These are phyloP conservation scores for Trichonephila clavata DNA, from an alignment of 1,140 invertebrate species.

Conservation along the genomic window DNA sequence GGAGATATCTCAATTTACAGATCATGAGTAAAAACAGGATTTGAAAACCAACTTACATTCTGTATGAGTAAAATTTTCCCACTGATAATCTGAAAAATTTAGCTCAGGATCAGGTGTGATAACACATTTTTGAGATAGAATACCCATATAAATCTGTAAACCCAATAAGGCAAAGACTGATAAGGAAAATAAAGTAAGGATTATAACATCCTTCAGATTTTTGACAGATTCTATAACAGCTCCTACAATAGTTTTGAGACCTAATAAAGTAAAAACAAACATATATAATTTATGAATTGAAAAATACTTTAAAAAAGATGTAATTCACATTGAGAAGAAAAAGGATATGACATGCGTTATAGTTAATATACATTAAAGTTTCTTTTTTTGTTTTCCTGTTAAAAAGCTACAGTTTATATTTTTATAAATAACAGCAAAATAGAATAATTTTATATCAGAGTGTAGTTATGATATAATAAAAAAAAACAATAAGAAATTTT, in stretches of 20 bases:
- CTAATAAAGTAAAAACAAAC: conserved; percentile 82
- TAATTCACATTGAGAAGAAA: too few relatives aligned
- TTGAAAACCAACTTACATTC: conserved; percentile 37
- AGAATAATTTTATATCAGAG: too few relatives aligned
- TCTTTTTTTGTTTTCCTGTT: too few relatives aligned
- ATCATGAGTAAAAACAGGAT: not conserved
- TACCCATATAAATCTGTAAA: conserved; percentile 99
- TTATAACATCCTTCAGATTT: conserved; percentile 99
- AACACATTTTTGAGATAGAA: conserved; percentile 98
- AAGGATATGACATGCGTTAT: too few relatives aligned
- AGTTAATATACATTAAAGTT: too few relatives aligned
- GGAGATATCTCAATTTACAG: not conserved
- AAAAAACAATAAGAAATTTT: too few relatives aligned
- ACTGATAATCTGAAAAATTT: conserved; percentile 86
- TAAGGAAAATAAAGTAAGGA: conserved; percentile 98
- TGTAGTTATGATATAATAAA: too few relatives aligned
- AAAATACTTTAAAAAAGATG: too few relatives aligned
- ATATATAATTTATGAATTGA: too few relatives aligned
- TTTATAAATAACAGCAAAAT: too few relatives aligned
- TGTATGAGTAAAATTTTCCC: conserved; percentile 79
- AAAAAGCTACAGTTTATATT: too few relatives aligned
- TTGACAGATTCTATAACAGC: conserved; percentile 99
- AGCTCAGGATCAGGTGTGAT: conserved; percentile 90
- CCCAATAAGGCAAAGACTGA: conserved; percentile 99
- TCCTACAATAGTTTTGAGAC: conserved; percentile 99